phyloP scores from a whole-genome alignment of 2,113 vertebrate genomes.

The Rynchops niger region DNA sequence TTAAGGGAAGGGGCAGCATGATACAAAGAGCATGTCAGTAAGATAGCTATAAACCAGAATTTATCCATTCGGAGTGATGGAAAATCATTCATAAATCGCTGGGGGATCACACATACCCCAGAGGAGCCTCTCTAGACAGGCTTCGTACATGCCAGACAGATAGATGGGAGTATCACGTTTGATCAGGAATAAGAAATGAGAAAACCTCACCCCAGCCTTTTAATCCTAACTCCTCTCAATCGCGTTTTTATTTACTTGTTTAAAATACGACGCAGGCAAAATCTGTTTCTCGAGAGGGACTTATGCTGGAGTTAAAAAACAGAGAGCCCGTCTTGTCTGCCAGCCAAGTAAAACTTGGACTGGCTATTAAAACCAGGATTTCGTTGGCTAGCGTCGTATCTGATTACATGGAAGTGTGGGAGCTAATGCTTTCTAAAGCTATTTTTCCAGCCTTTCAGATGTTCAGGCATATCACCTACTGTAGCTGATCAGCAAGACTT shows the following conservation, averaged over 20 bases:
- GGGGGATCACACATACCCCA: background rate
- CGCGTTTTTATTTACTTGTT: constrained; percentile 25
- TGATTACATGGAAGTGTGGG: constrained; percentile 33
- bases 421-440: constrained; percentile 11
- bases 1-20: background rate
- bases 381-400: constrained; percentile 29
- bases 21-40: background rate
- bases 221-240: background rate
- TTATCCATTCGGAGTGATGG: background rate
- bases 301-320: constrained; percentile 44
- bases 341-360: constrained; percentile 51
- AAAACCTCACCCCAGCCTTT: background rate
- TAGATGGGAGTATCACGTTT: background rate
- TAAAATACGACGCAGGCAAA: background rate
- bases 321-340: constrained; percentile 24
- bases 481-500: background rate
- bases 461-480: background rate
- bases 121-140: background rate
- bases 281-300: constrained; percentile 43
- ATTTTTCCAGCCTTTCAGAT: constrained; percentile 29
- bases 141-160: background rate
- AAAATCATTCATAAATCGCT: background rate
- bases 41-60: background rate
- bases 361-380: constrained; percentile 44
- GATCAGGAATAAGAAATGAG: background rate